Base-by-base conservation (phyloP, 2,888 invertebrate species). In the Calliopum simillimum region DNA sequence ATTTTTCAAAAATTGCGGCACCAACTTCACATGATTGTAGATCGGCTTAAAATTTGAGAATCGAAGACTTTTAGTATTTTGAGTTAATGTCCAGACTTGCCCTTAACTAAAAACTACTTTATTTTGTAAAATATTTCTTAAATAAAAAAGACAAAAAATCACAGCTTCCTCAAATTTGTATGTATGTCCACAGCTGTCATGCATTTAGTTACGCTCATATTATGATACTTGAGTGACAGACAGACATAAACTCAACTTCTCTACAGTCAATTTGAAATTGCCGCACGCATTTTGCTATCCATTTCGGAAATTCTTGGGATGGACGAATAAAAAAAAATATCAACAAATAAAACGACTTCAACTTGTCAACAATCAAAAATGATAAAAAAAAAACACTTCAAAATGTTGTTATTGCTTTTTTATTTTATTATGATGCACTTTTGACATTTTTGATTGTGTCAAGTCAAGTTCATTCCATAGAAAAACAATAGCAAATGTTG, bases 391-490 rank as follows among this genome's bases (percentile, higher is more conserved):
- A 59, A 46, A 43, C 51, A 64, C 51, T 51, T 51, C 21, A 33
- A 64, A n/a, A 12, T 23, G 23, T 62, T 61, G 11, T 61, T 43
- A 19, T 61, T 44, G n/a, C 44, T 23, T 53, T 14, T 46, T 19
- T 21, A n/a, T 56, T 19, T 23, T 67, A 58, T 58, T 47, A 58
- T 25, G 47, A 47, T 58, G 66, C 58, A 67, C 56, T 67, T 67
- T 58, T 67, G 66, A 67, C 66, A 67, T 58, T 46, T 65, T 43
- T n/a, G 53, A 53, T 53, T 64, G 41, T 21, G 41, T 53, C 43
- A 33, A 33, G 21, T 53, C 64, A 65, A 65, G 64, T 65, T 65
- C 64, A 65, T 51, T 43, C 11, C 11, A 13, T 13, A 21, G 12
- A 44, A 14, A 3, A 59, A 21, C 41, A 59, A 19, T 16, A 59